phyloP scores from a whole-genome alignment of 2,797 vertebrate species.

The Eulemur coronatus region DNA sequence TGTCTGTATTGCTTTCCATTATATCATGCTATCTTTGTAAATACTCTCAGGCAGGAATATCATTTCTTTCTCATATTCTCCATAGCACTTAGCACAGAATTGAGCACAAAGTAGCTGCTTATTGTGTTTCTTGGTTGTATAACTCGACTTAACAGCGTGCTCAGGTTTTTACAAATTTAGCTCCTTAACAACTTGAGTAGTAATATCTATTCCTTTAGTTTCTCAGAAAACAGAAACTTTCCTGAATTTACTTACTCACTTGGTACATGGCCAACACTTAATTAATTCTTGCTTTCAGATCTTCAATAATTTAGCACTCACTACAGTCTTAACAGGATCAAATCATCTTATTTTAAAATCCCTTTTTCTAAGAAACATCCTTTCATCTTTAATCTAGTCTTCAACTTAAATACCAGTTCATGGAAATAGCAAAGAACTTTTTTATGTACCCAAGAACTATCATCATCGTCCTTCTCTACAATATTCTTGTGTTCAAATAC shows the following conservation, averaged over 20 bases:
- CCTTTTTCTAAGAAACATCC: constrained; percentile 22
- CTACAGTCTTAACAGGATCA: background rate
- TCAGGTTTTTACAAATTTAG: background rate
- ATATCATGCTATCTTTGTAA: background rate
- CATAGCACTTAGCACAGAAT: background rate
- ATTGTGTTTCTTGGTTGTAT: constrained; percentile 33
- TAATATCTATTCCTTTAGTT: background rate
- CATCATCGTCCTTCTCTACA: constrained; percentile 4
- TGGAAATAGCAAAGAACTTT: constrained; percentile 36
- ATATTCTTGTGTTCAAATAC: constrained; percentile 48
- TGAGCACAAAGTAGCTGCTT: background rate
- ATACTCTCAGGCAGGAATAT: background rate
- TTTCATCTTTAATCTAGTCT: constrained; percentile 35
- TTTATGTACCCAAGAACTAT: background rate
- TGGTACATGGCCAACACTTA: constrained; percentile 21
- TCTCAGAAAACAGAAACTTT: constrained; percentile 58
- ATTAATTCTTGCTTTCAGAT: constrained; percentile 49
- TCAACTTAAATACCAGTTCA: constrained; percentile 19
- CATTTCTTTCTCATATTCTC: constrained; percentile 21
- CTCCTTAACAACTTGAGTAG: background rate
- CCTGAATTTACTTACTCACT: constrained; percentile 30
- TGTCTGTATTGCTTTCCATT: background rate
- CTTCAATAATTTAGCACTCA: constrained; percentile 13
- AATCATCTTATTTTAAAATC: constrained; percentile 33
- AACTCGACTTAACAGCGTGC: background rate